A percentile compares a stretch with the other conserved stretches of the same genome.
Conservation (phyloP, 2,113 vertebrate genomes). For the Paratilapia polleni region DNA sequence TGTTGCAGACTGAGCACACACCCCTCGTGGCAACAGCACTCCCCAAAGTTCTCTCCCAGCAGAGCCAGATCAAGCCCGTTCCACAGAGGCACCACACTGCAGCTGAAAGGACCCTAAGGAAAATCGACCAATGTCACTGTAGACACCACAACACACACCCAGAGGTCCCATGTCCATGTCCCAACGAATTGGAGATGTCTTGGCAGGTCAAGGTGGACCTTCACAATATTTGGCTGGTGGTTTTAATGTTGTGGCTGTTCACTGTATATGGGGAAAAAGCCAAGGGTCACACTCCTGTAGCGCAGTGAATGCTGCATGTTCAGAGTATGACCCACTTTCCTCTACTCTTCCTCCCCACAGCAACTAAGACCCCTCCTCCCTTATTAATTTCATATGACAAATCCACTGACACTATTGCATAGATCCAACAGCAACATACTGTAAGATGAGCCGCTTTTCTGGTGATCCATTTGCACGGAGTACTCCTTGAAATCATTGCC, state of each 20-base stretch:
- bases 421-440: slow-evolving; percentile 36
- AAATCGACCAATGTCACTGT: neutral
- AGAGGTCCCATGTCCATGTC: neutral
- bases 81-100: neutral
- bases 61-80: neutral
- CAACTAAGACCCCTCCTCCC: slow-evolving; percentile 36
- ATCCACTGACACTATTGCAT: slow-evolving; percentile 45
- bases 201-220: neutral
- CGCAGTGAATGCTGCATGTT: slow-evolving; percentile 25
- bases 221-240: neutral
- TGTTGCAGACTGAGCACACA: no score
- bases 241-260: neutral
- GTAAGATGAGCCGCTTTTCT: slow-evolving; percentile 20
- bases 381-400: slow-evolving; percentile 59
- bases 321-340: slow-evolving; percentile 69
- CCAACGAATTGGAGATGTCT: neutral
- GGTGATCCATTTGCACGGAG: slow-evolving; percentile 11
- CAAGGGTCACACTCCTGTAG: slow-evolving; percentile 12
- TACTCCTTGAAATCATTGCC: neutral
- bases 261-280: neutral
- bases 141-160: neutral
- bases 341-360: slow-evolving; percentile 21
- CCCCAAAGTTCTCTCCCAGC: neutral
- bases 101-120: neutral
- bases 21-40: neutral